Evolutionary conservation across 2,113 vertebrate species (phyloP), one percentile per base, ranked within the genome.

Genomic region (Tyto alba): DNA sequence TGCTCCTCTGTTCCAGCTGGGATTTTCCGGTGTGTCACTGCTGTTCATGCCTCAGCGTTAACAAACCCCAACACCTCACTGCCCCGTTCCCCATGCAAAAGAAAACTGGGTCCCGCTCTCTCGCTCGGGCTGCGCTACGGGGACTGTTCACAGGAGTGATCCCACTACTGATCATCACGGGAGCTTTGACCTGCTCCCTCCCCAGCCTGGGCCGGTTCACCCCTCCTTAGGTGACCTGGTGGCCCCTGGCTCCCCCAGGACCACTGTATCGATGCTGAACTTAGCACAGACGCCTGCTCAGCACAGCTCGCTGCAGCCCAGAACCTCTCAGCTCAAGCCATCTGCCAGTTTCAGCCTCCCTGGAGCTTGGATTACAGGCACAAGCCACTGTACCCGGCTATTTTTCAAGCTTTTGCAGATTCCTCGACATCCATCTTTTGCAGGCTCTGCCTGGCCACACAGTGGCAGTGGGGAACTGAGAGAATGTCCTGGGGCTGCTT

Each of bases 311-410:
- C 74, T 38, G 60, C 74, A 85, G 88, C 77, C 85, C 90, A 77
- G 96, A 96, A 91, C 79, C 45, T 94, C 90, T 55, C 53, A 84
- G 85, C 93, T 95, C 93, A 96, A 89, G 97, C 97, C 75, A 80
- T 98, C 97, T 96, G 30, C 95, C 90, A 85, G 38, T 18, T 78
- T 95, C 94, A 94, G 94, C 97, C 96, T 96, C 93, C 89, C 97
- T 9, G 97, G 92, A 92, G 38, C 98, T 98, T 94, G 95, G 97
- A 98, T 98, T 98, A 98, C 98, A 98, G 97, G 94, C 97, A 85
- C 95, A 96, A 97, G 97, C 97, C 98, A 98, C 97, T 57, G 40
- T 96, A 92, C 96, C 97, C 95, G 67, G 93, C 90, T 43, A 2
- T 2, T 63, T 56, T 34, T 18, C 3, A 40, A 16, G 53, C 8